Base-by-base conservation (phyloP, 2,113 vertebrate species). In the Protomyctophum bolini region DNA sequence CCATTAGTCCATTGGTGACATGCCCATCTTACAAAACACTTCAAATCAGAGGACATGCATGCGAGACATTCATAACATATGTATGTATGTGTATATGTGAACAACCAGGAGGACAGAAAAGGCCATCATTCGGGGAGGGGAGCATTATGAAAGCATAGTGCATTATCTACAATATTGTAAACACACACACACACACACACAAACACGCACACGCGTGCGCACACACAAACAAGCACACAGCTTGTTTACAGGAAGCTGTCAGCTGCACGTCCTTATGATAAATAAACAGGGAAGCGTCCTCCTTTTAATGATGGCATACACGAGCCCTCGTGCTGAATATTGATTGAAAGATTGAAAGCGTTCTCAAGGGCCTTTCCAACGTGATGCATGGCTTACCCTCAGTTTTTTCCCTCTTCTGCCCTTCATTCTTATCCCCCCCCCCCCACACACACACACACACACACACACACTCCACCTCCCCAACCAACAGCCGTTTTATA, bases 221-320 rank as follows among this genome's bases (percentile, higher is more conserved):
- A 10, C 62, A 11, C 9, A 8, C 10, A 46, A 29, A 63, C 63
- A 0, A 2, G 47, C 60, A 15, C 52, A 59, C 72, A 56, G 65
- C 73, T 87, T 89, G 88, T 91, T 91, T 89, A 88, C 87, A 86
- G 86, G 73, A 83, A 80, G 76, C 88, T 90, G 86, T 86, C 83
- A 86, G 56, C 82, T 62, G 11, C 73, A 75, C 70, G 76, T 85
- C 81, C 73, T 66, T 14, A 73, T 87, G 88, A 87, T 87, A 73
- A 85, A 89, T 90, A 90, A 86, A 90, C 80, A 83, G 77, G 50
- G 77, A 84, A 54, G 81, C 73, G 50, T 88, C 84, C 70, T 66
- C 59, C 83, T 81, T 87, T 86, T 89, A 88, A 90, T 87, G 85
- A 89, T 72, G 79, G 76, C 75, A 15, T 72, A 74, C 63, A 77